A percentile compares a stretch with the other conserved stretches of the same genome.
Conservation (phyloP, 2,888 invertebrate genomes). For the Adineta ricciae region DNA sequence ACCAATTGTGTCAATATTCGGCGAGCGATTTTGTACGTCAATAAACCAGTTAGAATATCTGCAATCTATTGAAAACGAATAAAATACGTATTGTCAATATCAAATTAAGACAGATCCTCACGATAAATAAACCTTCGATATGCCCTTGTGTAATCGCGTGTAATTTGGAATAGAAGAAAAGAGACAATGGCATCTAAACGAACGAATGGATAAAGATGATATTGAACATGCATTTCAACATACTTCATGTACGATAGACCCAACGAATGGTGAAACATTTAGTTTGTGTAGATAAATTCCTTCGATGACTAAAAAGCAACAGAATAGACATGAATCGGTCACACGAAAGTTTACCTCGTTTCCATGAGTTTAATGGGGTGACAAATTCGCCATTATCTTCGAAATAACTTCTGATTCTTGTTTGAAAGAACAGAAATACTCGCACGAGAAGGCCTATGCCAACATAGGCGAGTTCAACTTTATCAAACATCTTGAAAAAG, state of each 20-base stretch:
- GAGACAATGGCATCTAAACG: neutral
- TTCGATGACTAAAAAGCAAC: neutral
- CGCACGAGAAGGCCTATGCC: neutral
- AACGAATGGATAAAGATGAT: neutral
- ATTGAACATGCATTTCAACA: neutral
- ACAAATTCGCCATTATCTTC: neutral
- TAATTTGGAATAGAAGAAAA: constrained; percentile 15
- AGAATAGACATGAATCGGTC: too few species aligned
- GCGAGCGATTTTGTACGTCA: neutral
- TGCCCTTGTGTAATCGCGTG: neutral
- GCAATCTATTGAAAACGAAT: neutral
- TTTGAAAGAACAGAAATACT: neutral
- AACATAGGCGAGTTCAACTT: neutral
- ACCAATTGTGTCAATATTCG: neutral
- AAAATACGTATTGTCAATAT: neutral
- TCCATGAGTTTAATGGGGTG: constrained; percentile 19
- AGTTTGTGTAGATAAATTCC: constrained; percentile 4
- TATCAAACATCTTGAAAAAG: neutral
- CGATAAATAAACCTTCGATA: neutral
- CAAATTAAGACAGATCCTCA: neutral
- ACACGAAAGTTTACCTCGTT: neutral
- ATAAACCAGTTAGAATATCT: neutral
- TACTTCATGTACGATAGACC: constrained; percentile 4
- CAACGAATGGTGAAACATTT: neutral
- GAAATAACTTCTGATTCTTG: neutral